Evolutionary conservation across 30 jellyfish, hydroid and myxozoan species (phyloP), one percentile per base, ranked within the genome.

Genomic region (Hydractinia echinata): DNA sequence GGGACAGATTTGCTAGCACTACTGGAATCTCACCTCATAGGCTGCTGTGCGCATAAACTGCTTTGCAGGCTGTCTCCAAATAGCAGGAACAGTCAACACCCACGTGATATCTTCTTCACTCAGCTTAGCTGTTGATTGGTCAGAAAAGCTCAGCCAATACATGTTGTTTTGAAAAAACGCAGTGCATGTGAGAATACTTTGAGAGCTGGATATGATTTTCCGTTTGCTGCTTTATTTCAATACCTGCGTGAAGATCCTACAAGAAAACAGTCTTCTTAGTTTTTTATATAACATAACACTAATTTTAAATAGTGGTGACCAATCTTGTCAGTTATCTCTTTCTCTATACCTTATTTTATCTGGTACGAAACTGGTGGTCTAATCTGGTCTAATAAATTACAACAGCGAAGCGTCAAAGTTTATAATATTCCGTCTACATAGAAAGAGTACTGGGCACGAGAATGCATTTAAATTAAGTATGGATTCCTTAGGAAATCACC

Each of bases 11-110:
- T 30, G 44, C 44, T 0, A 30, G 44, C 2, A 30, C 44, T 30
- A 30, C 44, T 30, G 44, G 61, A 10, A 7, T 4, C 79, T 85
- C 82, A 94, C 99, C 89, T 88, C 95, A 72, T 94, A 94, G 8
- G 99, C 96, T 11, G 99, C 99, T 4, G 91, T 84, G 66, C 99
- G 81, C 99, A 94, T 94, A 85, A 94, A 94, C 54, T 94, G 99
- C 77, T 94, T 94, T 14, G 99, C 96, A 5, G 96, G 97, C 77
- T 94, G 97, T 72, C 96, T 70, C 99, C 99, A 94, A 19, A 94
- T 88, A 4, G 99, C 96, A 5, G 99, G 99, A 3, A 94, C 99
- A 21, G 99, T 94, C 50, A 94, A 84, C 14, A 94, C 99, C 99
- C 99, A 94, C 77, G 96, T 94, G 86, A 94, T 94, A 66, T 94